Percentiles rank a stretch among this genome's conserved stretches.
Evolutionary conservation across 1,140 invertebrate species (phyloP).

Genomic region (Stegodyphus dumicola): DNA sequence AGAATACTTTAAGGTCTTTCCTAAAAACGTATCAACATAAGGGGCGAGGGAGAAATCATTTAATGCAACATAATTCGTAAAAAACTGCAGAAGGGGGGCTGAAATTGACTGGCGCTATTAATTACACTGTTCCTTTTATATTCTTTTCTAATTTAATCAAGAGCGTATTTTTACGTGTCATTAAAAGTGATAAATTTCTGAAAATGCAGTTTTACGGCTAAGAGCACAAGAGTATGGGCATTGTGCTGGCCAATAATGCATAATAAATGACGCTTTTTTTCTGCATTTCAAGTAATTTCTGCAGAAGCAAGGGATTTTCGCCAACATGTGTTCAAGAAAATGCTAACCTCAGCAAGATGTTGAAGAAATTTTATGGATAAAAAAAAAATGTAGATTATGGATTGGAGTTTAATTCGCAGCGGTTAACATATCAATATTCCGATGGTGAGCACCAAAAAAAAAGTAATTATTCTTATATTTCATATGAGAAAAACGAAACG

Average conservation of each 20-base stretch:
- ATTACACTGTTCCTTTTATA: constrained; percentile 40
- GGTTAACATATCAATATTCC: not conserved
- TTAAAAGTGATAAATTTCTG: constrained; percentile 58
- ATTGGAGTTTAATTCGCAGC: constrained; percentile 5
- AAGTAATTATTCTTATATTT: too few relatives aligned
- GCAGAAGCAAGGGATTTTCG: constrained; percentile 27
- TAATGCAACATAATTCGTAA: not conserved
- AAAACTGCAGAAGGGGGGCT: constrained; percentile 17
- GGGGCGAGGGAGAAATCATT: too few relatives aligned
- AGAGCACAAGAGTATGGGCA: constrained; percentile 3
- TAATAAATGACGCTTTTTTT: constrained; percentile 51
- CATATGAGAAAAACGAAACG: too few relatives aligned
- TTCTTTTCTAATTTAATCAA: constrained; percentile 55
- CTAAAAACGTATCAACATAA: constrained; percentile 12
- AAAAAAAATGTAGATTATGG: constrained; percentile 3
- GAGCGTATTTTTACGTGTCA: constrained; percentile 53
- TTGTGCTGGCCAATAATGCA: constrained; percentile 45
- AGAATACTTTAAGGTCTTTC: constrained; percentile 17
- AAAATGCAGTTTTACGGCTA: constrained; percentile 46
- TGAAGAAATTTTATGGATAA: not conserved
- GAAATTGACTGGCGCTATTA: constrained; percentile 55
- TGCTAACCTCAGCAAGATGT: not conserved
- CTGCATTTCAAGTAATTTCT: constrained; percentile 33
- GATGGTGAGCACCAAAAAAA: too few relatives aligned
- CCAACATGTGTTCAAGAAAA: constrained; percentile 46